Conservation (phyloP, 2,888 invertebrate species). For the Drosophila borborema region DNA sequence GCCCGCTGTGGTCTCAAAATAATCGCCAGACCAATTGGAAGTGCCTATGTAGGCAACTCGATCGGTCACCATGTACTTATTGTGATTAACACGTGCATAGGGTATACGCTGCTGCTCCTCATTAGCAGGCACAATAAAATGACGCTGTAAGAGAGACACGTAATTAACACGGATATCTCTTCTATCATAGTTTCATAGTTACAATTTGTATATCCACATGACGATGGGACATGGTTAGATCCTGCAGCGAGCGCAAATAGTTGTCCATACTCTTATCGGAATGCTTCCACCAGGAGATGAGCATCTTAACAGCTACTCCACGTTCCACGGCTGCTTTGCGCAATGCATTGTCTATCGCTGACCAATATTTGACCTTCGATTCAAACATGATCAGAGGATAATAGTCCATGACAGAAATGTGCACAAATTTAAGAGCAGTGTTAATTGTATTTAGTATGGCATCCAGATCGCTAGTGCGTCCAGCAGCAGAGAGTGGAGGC, state of each 20-base stretch:
- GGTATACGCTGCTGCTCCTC: slow-evolving; percentile 93
- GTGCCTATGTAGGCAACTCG: slow-evolving; percentile 97
- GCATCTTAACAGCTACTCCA: slow-evolving; percentile 90
- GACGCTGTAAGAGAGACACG: slow-evolving; percentile 65
- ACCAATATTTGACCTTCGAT: slow-evolving; percentile 93
- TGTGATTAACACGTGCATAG: slow-evolving; percentile 96
- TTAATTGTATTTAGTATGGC: slow-evolving; percentile 93
- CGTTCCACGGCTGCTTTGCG: slow-evolving; percentile 93
- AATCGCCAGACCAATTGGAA: slow-evolving; percentile 99
- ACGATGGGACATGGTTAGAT: slow-evolving; percentile 86
- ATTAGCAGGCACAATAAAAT: slow-evolving; percentile 94
- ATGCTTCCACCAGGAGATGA: slow-evolving; percentile 96
- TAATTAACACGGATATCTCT: not conserved
- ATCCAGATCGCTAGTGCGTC: slow-evolving; percentile 93
- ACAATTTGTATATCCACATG: slow-evolving; percentile 92
- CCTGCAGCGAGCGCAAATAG: slow-evolving; percentile 92
- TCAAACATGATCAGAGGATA: slow-evolving; percentile 92
- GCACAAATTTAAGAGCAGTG: slow-evolving; percentile 93
- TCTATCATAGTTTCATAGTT: slow-evolving; percentile 29
- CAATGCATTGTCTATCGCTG: slow-evolving; percentile 95
- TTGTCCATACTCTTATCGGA: slow-evolving; percentile 91
- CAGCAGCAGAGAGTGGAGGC: slow-evolving; percentile 91
- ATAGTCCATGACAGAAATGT: slow-evolving; percentile 99
- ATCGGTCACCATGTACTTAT: slow-evolving; percentile 99
- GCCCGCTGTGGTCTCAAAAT: slow-evolving; percentile 96